phyloP scores from a whole-genome alignment of 2,888 invertebrate genomes.

The Baccha elongata region DNA sequence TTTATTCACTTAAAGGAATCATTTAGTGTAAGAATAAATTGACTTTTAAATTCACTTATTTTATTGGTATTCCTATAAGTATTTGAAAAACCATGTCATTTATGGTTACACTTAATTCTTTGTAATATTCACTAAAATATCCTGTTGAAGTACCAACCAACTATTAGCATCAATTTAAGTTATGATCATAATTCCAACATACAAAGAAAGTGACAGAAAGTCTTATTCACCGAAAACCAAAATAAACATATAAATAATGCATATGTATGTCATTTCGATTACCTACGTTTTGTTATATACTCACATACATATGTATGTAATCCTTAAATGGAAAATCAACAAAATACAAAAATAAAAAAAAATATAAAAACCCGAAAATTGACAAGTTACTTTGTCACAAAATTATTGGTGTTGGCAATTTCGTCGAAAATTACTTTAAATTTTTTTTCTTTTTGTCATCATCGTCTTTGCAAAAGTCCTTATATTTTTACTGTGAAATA shows the following conservation, averaged over 20 bases:
- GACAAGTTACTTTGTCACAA: slow-evolving; percentile 65
- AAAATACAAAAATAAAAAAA: not conserved
- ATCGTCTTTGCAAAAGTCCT: not conserved
- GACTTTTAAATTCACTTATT: too few relatives aligned
- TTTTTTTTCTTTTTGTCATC: slow-evolving; percentile 23
- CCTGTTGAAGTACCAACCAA: not conserved
- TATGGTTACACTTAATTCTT: not conserved
- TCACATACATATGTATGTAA: not conserved
- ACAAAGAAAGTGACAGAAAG: slow-evolving; percentile 5
- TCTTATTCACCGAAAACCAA: slow-evolving; percentile 33
- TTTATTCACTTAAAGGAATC: slow-evolving; percentile 30
- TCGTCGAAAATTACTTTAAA: slow-evolving; percentile 57
- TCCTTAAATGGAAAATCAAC: slow-evolving; percentile 4
- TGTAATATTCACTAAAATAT: not conserved
- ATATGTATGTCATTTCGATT: slow-evolving; percentile 64
- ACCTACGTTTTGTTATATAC: too few relatives aligned
- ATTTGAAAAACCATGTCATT: not conserved
- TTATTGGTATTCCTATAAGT: not conserved
- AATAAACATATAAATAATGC: slow-evolving; percentile 56
- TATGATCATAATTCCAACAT: slow-evolving; percentile 24
- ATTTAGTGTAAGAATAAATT: too few relatives aligned
- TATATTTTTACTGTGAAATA: slow-evolving; percentile 20
- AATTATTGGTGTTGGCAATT: slow-evolving; percentile 70
- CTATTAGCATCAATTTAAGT: slow-evolving; percentile 56
- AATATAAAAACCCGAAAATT: slow-evolving; percentile 26